Evolutionary conservation across 2,888 invertebrate species (phyloP).

Genomic region (Aleiodes leptofemur): DNA sequence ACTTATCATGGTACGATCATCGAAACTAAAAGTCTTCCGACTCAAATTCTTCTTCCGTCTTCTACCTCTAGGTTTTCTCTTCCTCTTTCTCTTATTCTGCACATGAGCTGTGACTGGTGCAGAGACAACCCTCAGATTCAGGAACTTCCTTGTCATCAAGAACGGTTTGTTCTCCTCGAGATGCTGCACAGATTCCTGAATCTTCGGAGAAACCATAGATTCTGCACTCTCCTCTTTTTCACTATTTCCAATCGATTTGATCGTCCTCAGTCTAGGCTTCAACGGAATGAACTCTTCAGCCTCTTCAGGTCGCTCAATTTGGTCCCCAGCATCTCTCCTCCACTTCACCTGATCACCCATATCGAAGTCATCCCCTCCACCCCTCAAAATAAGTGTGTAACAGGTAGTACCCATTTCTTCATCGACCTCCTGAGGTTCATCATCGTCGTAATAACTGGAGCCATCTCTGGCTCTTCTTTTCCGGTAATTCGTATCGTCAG

Average conservation of each 20-base stretch:
- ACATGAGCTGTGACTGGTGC: not conserved
- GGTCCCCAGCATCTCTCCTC: constrained; percentile 35
- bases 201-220: constrained; percentile 1
- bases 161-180: not conserved
- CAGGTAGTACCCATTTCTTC: constrained; percentile 49
- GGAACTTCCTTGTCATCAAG: constrained; percentile 1
- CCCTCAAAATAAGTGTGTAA: constrained; percentile 51
- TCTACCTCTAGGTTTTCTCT: not conserved
- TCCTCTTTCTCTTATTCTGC: not conserved
- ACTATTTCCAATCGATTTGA: constrained; percentile 43
- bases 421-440: constrained; percentile 10
- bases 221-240: constrained; percentile 21
- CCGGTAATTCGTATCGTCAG: constrained; percentile 13
- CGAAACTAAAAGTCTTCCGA: not conserved
- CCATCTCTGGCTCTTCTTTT: constrained; percentile 12
- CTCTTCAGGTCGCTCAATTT: constrained; percentile 41
- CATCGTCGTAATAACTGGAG: constrained; percentile 42
- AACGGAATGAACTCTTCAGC: constrained; percentile 7
- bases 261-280: constrained; percentile 45
- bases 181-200: constrained; percentile 3
- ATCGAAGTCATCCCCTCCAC: constrained; percentile 20
- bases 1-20: not conserved
- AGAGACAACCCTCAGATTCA: not conserved
- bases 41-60: not conserved
- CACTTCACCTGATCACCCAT: not conserved